phyloP scores from a whole-genome alignment of 2,113 vertebrate species.

The Hippolais icterina region DNA sequence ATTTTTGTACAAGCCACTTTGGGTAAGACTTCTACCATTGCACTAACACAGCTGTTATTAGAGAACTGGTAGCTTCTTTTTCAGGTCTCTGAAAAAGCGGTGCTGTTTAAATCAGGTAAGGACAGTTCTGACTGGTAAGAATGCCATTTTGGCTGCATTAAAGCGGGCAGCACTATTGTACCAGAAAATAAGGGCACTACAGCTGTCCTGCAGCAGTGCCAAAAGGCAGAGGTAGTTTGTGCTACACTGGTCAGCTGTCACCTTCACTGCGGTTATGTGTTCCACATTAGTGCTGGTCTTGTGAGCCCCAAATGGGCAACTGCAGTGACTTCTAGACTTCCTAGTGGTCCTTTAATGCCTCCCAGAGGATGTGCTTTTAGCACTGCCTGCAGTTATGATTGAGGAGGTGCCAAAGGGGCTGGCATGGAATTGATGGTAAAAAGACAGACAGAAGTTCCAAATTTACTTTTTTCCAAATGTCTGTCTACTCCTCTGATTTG shows the following conservation, averaged over 20 bases:
- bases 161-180: background rate
- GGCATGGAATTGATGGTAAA: background rate
- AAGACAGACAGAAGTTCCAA: background rate
- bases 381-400: fast-evolving
- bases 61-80: background rate
- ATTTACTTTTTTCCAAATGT: background rate
- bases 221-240: background rate
- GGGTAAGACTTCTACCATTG: background rate
- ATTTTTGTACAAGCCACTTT: background rate
- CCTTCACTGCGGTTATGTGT: background rate
- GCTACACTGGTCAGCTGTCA: background rate
- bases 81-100: background rate
- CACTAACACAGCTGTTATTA: background rate
- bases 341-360: background rate
- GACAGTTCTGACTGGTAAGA: background rate
- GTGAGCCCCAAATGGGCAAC: background rate
- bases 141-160: background rate
- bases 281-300: background rate
- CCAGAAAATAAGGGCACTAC: background rate
- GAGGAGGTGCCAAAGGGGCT: background rate
- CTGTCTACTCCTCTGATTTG: background rate
- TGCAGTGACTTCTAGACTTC: background rate
- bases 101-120: background rate
- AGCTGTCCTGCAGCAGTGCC: background rate
- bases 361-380: background rate